Base-by-base conservation (phyloP, 2,888 invertebrate genomes). In the Quadriops clusia region DNA sequence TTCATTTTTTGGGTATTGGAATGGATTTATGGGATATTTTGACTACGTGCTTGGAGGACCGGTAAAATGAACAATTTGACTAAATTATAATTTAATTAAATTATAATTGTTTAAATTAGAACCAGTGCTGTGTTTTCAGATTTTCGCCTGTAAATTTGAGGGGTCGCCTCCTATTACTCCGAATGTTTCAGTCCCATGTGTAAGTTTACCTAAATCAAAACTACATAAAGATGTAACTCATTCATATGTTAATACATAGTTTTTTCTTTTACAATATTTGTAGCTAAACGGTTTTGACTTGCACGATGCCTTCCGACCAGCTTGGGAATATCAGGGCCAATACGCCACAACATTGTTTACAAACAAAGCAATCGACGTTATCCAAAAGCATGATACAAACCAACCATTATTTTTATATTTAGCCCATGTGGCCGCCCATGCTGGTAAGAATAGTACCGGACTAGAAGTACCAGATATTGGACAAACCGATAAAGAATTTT, bases 1-100 rank as follows among this genome's bases (percentile, higher is more conserved):
- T 41, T 63, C 69, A 3, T 81, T 84, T 51, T 78, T 74, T 47
- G 89, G 89, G 2, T 84, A 82, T 50, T 77, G 78, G 63, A 74
- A 72, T 25, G 84, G 80, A 2, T 76, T 67, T 43, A 68, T 79
- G 32, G 78, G 82, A 49, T 89, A 86, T 51, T 81, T 73, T 49
- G 67, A 67, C 38, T 73, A 76, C 49, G 37, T 48, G 8, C 49
- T 50, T 3, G 44, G 49, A 37, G 53, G 56, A n/a, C n/a, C n/a
- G n/a, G n/a, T n/a, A n/a, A n/a, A n/a, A n/a, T n/a, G n/a, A n/a
- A n/a, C n/a, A n/a, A n/a, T n/a, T n/a, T n/a, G n/a, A n/a, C n/a
- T n/a, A n/a, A n/a, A n/a, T n/a, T n/a, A n/a, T n/a, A n/a, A n/a
- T n/a, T n/a, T n/a, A n/a, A n/a, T n/a, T n/a, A n/a, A n/a, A n/a